Base-by-base conservation (phyloP, 1,140 invertebrate genomes). In the Rhagoletis pomonella region DNA sequence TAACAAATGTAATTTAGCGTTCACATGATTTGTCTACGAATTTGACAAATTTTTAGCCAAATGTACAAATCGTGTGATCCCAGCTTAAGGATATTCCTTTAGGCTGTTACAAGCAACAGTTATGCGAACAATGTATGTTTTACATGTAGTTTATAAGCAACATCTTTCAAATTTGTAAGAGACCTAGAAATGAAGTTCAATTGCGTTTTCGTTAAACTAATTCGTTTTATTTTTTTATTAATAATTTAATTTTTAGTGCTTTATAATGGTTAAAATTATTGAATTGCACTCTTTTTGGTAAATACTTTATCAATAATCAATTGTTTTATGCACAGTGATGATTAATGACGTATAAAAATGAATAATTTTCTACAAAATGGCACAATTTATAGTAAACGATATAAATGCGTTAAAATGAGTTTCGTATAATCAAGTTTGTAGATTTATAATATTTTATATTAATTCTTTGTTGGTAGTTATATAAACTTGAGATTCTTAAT, bases 201-300 rank as follows among this genome's bases (percentile, higher is more conserved):
- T 17, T 10, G 10, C n/a, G 47, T 81, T 50, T 55, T 81, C 55
- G 5, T 55, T 55, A 2, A 81, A 81, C 17, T 81, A 29, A 81
- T 81, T 55, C 73, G 44, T 81, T 81, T 73, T 81, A 81, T 81
- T 81, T 55, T 55, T n/a, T 19, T 73, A 73, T 81, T 81, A 55
- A 81, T 55, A 55, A 77, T n/a, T 77, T 19, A 50, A 19, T 81
- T 81, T 81, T 55, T 81, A 81, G 73, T 81, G 73, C 73, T 73
- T 73, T 73, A 19, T 81, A 81, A 81, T 81, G 47, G 9, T 81
- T 55, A 81, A 81, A 50, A 19, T 81, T 55, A 55, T 81, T 81
- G 44, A 81, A 55, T 81, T 81, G 73, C 73, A 81, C 73, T 81
- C 4, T 81, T 81, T 81, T 81, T 81, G 73, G 73, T 81, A 81